Percentiles rank a stretch among this genome's conserved stretches.
Conservation (phyloP, 2,797 vertebrate genomes). For the Notolabrus celidotus region DNA sequence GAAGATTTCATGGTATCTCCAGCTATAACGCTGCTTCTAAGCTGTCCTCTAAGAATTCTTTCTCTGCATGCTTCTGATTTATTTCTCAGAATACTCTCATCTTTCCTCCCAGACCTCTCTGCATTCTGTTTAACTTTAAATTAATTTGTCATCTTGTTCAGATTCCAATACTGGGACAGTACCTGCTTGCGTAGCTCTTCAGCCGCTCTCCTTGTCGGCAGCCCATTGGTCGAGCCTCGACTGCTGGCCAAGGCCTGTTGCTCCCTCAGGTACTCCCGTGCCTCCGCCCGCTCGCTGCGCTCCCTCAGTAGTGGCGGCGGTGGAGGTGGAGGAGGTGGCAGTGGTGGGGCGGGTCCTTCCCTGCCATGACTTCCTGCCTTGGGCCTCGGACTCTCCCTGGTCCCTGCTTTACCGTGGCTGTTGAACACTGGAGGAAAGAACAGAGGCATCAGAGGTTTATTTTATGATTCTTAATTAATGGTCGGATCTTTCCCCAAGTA, state of each 20-base stretch:
- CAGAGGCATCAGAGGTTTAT: slow-evolving; percentile 3
- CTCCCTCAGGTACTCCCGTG: slow-evolving; percentile 86
- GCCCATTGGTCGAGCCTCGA: slow-evolving; percentile 88
- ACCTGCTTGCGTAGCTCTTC: slow-evolving; percentile 98
- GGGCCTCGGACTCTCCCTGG: slow-evolving; percentile 92
- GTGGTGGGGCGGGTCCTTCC: slow-evolving; percentile 83
- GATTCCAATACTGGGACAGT: background rate
- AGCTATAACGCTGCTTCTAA: background rate
- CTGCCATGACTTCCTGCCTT: slow-evolving; percentile 84
- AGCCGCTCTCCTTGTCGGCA: slow-evolving; percentile 89
- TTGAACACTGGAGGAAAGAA: slow-evolving; percentile 89
- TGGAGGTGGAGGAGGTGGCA: slow-evolving; percentile 78
- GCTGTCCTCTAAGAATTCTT: too few species aligned
- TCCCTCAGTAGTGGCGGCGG: slow-evolving; percentile 89
- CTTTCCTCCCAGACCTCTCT: too few species aligned
- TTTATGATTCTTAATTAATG: slow-evolving; percentile 3
- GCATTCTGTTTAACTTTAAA: too few species aligned
- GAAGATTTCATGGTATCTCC: background rate
- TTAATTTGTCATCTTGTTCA: too few species aligned
- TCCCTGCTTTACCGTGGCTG: slow-evolving; percentile 90
- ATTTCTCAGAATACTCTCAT: background rate
- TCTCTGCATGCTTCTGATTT: background rate
- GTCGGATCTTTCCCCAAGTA: too few species aligned
- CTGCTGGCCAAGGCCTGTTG: slow-evolving; percentile 84
- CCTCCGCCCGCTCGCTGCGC: slow-evolving; percentile 89